These are phyloP conservation scores for Typhlichthys eigenmanni DNA, from an alignment of 2,797 vertebrate species.

Conservation along the genomic window DNA sequence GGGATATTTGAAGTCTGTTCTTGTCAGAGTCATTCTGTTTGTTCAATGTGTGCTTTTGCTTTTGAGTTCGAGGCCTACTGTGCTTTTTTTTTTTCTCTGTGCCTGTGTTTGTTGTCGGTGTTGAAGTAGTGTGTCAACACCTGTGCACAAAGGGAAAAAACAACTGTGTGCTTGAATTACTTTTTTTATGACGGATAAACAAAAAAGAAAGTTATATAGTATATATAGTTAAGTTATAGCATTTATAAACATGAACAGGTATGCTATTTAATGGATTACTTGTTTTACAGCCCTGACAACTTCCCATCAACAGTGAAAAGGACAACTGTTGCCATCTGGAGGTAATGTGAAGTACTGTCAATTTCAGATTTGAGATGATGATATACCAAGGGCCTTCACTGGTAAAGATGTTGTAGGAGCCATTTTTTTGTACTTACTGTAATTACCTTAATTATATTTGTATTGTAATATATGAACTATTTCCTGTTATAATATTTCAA, in stretches of 20 bases:
- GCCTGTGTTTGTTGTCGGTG: not conserved
- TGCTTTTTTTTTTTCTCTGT: not conserved
- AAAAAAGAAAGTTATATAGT: not conserved
- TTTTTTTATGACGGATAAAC: conserved; percentile 10
- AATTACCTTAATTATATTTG: conserved; percentile 20
- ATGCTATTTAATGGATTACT: not conserved
- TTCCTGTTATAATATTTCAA: conserved; percentile 19
- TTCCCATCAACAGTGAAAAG: conserved; percentile 12
- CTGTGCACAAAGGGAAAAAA: conserved; percentile 3
- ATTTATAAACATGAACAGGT: not conserved
- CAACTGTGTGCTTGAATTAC: too few relatives aligned
- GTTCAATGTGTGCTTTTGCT: conserved; percentile 45
- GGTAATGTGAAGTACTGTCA: conserved; percentile 51
- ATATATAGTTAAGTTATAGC: not conserved
- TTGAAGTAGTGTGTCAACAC: conserved; percentile 22
- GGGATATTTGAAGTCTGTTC: conserved; percentile 75
- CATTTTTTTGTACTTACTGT: conserved; percentile 14
- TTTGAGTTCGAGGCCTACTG: conserved; percentile 37
- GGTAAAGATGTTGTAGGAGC: not conserved
- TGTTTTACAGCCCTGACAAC: conserved; percentile 16
- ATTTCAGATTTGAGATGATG: not conserved
- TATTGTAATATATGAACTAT: not conserved
- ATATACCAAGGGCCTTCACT: not conserved
- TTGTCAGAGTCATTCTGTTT: conserved; percentile 58
- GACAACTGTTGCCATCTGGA: conserved; percentile 67